phyloP scores from a whole-genome alignment of 2,113 vertebrate species.

The Platanista minor region DNA sequence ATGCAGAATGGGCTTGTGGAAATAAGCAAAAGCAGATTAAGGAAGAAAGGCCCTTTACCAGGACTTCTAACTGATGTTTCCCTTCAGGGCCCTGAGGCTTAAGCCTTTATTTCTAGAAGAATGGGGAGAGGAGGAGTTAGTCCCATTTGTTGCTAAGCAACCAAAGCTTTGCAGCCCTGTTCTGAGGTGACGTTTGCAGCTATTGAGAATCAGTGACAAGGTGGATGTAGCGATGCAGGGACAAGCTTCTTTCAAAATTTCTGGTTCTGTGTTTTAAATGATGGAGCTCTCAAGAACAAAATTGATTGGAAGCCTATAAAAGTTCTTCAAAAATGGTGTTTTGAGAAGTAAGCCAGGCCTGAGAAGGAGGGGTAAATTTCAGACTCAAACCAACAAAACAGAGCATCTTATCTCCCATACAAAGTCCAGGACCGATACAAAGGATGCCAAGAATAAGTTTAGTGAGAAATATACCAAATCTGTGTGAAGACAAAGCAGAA shows the following conservation, averaged over 20 bases:
- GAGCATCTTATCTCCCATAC: neutral
- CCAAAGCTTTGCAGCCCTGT: slow-evolving; percentile 46
- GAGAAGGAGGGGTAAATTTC: slow-evolving; percentile 7
- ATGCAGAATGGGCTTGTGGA: slow-evolving; percentile 38
- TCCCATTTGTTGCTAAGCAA: slow-evolving; percentile 73
- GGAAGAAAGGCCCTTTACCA: slow-evolving; percentile 49
- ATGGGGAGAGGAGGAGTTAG: slow-evolving; percentile 67
- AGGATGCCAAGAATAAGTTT: slow-evolving; percentile 3
- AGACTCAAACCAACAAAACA: neutral
- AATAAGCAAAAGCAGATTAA: slow-evolving; percentile 56
- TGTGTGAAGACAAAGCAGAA: neutral
- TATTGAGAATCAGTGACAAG: slow-evolving; percentile 64
- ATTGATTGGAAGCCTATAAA: neutral
- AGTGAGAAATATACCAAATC: neutral
- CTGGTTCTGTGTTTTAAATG: slow-evolving; percentile 27
- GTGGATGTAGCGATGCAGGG: slow-evolving; percentile 31
- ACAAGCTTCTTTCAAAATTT: slow-evolving; percentile 42
- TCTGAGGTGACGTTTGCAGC: slow-evolving; percentile 61
- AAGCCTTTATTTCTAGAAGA: slow-evolving; percentile 71
- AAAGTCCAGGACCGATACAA: neutral
- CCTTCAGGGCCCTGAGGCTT: slow-evolving; percentile 63
- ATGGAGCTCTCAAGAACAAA: neutral
- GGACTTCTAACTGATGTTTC: slow-evolving; percentile 53
- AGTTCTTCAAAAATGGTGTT: slow-evolving; percentile 4
- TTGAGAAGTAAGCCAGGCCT: slow-evolving; percentile 18